Conservation (phyloP, 2,113 vertebrate species). For the Petroica traversi region DNA sequence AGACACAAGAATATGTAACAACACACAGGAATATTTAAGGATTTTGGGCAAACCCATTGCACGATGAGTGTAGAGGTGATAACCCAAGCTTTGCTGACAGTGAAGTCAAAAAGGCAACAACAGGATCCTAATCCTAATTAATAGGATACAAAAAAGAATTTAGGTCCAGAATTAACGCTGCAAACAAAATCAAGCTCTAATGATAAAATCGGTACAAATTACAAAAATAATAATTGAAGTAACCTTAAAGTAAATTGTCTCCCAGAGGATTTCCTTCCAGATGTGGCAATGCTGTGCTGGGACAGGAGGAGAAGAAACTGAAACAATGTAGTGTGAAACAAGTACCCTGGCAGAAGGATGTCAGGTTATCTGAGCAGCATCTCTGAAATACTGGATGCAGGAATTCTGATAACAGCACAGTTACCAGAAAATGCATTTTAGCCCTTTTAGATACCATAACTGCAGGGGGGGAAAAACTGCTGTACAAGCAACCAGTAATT, state of each 20-base stretch:
- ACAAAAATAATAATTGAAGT: background rate
- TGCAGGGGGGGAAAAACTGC: background rate
- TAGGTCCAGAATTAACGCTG: background rate
- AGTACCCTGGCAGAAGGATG: background rate
- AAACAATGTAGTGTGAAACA: background rate
- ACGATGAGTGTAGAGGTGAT: background rate
- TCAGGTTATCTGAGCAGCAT: fast-evolving
- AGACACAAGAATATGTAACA: background rate
- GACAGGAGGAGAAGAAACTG: background rate
- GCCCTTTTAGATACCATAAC: fast-evolving
- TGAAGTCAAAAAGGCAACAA: background rate
- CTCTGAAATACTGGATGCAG: background rate
- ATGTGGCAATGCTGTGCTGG: background rate
- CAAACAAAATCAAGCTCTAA: background rate
- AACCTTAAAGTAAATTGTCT: background rate
- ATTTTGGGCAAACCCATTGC: background rate
- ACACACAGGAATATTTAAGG: background rate
- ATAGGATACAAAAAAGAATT: background rate
- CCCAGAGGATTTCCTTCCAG: background rate
- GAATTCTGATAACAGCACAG: background rate
- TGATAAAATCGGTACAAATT: background rate
- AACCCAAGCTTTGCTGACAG: background rate
- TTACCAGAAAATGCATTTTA: background rate
- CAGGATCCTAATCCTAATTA: background rate
- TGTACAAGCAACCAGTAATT: fast-evolving